Percentiles rank a stretch among this genome's conserved stretches.
Conservation (phyloP, 1,140 invertebrate genomes). For the Caenorhabditis inopinata region DNA sequence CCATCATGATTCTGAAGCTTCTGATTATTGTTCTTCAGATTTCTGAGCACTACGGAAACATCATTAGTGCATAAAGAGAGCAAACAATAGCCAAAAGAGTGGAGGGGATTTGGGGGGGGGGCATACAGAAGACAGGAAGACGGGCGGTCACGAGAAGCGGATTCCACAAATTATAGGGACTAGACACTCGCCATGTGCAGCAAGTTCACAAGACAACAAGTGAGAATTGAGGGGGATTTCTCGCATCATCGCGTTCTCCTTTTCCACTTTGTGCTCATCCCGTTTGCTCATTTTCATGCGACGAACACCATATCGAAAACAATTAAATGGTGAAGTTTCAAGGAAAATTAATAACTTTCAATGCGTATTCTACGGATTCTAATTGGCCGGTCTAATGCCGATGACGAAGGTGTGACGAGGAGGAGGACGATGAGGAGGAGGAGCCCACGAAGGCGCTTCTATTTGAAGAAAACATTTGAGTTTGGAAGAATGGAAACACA, state of each 20-base stretch:
- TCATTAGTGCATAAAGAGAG: background rate
- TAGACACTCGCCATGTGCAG: conserved; percentile 9
- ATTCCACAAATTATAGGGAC: conserved; percentile 1
- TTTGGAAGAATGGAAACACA: background rate
- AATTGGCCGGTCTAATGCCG: too few species aligned
- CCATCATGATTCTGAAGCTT: conserved; percentile 16
- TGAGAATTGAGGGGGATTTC: background rate
- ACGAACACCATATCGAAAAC: conserved; percentile 2
- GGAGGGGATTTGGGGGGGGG: too few species aligned
- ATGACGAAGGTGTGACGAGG: background rate
- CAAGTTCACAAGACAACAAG: background rate
- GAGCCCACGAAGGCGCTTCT: too few species aligned
- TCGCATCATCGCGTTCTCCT: background rate
- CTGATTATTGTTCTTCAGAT: background rate
- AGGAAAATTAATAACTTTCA: too few species aligned
- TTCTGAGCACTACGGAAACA: too few species aligned
- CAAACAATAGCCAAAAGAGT: background rate
- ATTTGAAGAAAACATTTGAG: background rate
- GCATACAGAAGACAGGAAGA: background rate
- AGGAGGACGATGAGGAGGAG: background rate
- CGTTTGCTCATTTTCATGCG: too few species aligned
- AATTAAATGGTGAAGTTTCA: background rate
- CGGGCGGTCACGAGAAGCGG: background rate
- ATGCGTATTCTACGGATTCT: too few species aligned
- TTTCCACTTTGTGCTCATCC: background rate